Conservation (phyloP, 2,888 invertebrate species). For the Deilephila porcellus region DNA sequence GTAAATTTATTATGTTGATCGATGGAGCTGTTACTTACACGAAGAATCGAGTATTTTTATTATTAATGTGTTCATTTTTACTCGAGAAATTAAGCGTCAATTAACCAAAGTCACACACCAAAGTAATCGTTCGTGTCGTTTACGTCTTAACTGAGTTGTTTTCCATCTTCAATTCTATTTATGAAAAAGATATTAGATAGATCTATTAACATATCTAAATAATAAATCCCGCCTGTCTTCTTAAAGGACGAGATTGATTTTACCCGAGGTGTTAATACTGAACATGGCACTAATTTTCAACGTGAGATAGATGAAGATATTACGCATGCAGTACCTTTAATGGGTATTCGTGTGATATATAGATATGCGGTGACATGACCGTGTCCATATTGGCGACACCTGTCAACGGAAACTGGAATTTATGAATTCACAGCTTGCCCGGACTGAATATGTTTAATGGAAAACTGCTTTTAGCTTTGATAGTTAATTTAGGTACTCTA, state of each 20-base stretch:
- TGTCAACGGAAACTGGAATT: conserved; percentile 26
- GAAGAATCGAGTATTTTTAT: too few species aligned
- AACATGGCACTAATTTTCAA: conserved; percentile 10
- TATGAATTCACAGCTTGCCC: conserved; percentile 22
- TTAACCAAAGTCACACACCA: neutral
- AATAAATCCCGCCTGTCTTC: conserved; percentile 7
- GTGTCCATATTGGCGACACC: conserved; percentile 25
- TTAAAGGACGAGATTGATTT: conserved; percentile 11
- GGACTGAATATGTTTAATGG: conserved; percentile 11
- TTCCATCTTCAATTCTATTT: neutral
- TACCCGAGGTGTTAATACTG: conserved; percentile 6
- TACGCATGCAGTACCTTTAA: conserved; percentile 22
- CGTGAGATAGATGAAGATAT: conserved; percentile 28
- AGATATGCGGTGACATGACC: conserved; percentile 10
- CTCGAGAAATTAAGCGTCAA: neutral
- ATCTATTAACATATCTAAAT: neutral
- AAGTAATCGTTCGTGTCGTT: neutral
- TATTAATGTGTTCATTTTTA: neutral
- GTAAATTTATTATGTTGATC: neutral
- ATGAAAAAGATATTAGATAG: neutral
- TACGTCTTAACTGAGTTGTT: neutral
- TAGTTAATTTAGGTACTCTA: conserved; percentile 4
- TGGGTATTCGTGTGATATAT: conserved; percentile 22
- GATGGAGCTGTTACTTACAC: neutral
- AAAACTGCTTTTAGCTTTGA: neutral